Percentiles rank a stretch among this genome's conserved stretches.
Conservation (phyloP, 2,888 invertebrate species). For the Lepidochitona cinerea region DNA sequence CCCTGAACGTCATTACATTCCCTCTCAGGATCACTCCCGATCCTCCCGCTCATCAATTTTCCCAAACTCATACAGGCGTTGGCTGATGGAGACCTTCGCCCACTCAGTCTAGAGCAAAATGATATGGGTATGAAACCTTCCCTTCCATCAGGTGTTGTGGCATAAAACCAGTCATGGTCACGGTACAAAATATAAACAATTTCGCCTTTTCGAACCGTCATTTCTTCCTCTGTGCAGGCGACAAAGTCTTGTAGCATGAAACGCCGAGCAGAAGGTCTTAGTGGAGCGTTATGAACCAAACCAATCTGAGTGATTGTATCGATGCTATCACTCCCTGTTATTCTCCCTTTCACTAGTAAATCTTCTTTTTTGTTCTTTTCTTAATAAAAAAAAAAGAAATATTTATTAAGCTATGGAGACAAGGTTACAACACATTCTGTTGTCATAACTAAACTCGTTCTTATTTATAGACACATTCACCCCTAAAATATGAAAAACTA, state of each 20-base stretch:
- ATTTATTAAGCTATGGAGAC: not conserved
- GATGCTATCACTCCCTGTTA: slow-evolving; percentile 5
- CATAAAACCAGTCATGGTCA: slow-evolving; percentile 98
- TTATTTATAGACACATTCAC: too few relatives aligned
- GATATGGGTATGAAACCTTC: slow-evolving; percentile 97
- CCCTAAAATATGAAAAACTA: too few relatives aligned
- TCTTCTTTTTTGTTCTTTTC: not conserved
- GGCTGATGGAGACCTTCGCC: not conserved
- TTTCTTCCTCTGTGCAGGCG: slow-evolving; percentile 94
- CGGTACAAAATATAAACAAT: slow-evolving; percentile 93
- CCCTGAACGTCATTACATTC: not conserved
- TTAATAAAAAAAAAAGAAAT: not conserved
- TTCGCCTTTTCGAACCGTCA: slow-evolving; percentile 87
- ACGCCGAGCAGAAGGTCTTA: slow-evolving; percentile 36
- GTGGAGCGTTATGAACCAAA: not conserved
- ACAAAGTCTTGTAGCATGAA: slow-evolving; percentile 80
- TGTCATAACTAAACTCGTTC: not conserved
- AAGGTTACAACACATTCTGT: not conserved
- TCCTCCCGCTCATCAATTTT: not conserved
- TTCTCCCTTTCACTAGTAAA: not conserved
- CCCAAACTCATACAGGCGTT: not conserved
- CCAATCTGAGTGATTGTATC: not conserved
- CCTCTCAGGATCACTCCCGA: not conserved
- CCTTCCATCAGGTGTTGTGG: slow-evolving; percentile 89
- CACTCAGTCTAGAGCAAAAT: slow-evolving; percentile 84